Percentiles rank a stretch among this genome's conserved stretches.
phyloP scores from a whole-genome alignment of 2,113 vertebrate genomes.

The Pungitius pungitius region DNA sequence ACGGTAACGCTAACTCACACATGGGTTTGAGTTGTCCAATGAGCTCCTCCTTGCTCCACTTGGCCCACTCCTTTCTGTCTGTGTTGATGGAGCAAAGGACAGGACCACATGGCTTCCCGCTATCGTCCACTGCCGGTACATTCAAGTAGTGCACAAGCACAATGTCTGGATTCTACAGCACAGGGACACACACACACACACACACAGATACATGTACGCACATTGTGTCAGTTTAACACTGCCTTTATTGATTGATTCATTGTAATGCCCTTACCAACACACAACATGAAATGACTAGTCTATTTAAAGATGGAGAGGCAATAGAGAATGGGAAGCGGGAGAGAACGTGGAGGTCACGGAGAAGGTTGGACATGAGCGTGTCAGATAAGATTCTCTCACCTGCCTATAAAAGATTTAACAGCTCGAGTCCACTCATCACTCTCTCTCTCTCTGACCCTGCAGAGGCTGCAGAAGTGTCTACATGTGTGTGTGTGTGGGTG shows the following conservation, averaged over 20 bases:
- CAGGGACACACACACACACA: constrained; percentile 1
- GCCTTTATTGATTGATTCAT: constrained; percentile 26
- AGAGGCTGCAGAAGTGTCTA: constrained; percentile 49
- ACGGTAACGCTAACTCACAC: constrained; percentile 87
- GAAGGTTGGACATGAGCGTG: constrained; percentile 68
- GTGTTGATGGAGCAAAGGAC: constrained; percentile 99
- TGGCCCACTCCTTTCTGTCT: constrained; percentile 99
- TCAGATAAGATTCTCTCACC: constrained; percentile 77
- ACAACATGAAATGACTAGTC: constrained; percentile 28
- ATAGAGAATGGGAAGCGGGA: constrained; percentile 45
- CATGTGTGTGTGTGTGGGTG: constrained; percentile 41
- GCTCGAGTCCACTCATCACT: constrained; percentile 71
- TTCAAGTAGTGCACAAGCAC: constrained; percentile 99
- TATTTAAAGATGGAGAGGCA: constrained; percentile 41
- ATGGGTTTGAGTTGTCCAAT: constrained; percentile 98
- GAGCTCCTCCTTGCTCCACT: constrained; percentile 98
- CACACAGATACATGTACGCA: constrained; percentile 32
- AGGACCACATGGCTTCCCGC: constrained; percentile 95
- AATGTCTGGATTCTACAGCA: constrained; percentile 93
- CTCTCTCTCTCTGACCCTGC: constrained; percentile 58
- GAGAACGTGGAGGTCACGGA: constrained; percentile 62
- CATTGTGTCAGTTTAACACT: constrained; percentile 29
- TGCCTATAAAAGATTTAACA: constrained; percentile 78
- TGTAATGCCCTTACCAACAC: constrained; percentile 10
- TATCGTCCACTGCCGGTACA: constrained; percentile 97